Conservation (phyloP, 2,797 vertebrate species). For the Stomatorhinus walkeri region DNA sequence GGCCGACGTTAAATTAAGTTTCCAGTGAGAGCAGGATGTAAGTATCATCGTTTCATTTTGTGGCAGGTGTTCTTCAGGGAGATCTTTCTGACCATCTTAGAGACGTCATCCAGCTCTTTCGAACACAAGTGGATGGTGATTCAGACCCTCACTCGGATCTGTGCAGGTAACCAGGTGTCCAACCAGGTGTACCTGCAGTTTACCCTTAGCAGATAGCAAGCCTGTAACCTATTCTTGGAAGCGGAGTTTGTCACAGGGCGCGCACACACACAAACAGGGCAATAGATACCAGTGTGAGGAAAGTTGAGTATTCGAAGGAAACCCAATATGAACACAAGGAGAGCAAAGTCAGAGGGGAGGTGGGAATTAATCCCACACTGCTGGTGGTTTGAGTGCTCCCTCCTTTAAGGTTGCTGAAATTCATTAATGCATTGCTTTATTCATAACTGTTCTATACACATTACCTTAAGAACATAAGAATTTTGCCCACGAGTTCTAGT, state of each 20-base stretch:
- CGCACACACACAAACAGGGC: neutral
- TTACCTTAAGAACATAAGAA: too few relatives aligned
- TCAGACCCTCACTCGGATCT: conserved; percentile 94
- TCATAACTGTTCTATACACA: neutral
- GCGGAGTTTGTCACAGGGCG: neutral
- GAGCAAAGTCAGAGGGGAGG: neutral
- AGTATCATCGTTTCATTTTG: neutral
- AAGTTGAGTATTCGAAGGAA: neutral
- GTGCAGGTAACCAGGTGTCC: conserved; percentile 74
- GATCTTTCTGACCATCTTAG: conserved; percentile 93
- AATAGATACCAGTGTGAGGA: neutral
- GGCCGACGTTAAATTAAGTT: neutral
- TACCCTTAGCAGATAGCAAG: neutral
- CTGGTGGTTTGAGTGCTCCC: neutral
- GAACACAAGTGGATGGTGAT: conserved; percentile 99
- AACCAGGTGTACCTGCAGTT: neutral
- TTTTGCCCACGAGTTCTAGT: too few relatives aligned
- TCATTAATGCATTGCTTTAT: neutral
- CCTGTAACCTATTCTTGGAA: neutral
- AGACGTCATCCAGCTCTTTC: conserved; percentile 92
- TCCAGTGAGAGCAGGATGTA: neutral
- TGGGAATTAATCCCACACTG: neutral
- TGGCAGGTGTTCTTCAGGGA: conserved; percentile 92
- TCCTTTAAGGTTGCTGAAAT: neutral
- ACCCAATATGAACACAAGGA: neutral